Evolutionary conservation across 35 echinoderm and acorn worm genomes (phyloP).

Genomic region (Holothuria glaberrima): DNA sequence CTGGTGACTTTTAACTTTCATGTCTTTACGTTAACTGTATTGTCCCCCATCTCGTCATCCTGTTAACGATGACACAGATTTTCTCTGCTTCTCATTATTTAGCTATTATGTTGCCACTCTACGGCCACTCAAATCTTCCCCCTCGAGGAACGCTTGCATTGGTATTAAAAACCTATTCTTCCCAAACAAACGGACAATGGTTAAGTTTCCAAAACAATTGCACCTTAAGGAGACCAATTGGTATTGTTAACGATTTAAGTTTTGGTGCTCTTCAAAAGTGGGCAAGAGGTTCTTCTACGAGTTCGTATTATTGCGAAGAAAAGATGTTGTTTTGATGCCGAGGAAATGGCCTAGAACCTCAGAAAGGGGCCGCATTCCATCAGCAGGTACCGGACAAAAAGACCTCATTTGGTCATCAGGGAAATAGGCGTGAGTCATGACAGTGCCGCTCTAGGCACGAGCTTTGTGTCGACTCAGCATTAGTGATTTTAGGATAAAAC

Average conservation of each 20-base stretch:
- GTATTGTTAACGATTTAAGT: slow-evolving; percentile 38
- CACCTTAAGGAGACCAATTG: slow-evolving; percentile 28
- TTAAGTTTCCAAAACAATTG: slow-evolving; percentile 45
- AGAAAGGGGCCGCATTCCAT: neutral
- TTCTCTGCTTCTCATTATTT: slow-evolving; percentile 42
- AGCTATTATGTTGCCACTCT: slow-evolving; percentile 15
- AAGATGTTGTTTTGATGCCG: slow-evolving; percentile 44
- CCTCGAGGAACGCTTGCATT: slow-evolving; percentile 6
- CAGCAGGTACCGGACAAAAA: slow-evolving; percentile 27
- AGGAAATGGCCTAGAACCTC: slow-evolving; percentile 22
- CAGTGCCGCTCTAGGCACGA: no score
- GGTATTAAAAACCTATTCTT: slow-evolving; percentile 39
- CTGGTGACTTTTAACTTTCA: slow-evolving; percentile 44
- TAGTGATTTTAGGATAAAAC: no score
- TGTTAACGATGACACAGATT: slow-evolving; percentile 48
- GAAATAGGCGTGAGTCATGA: no score
- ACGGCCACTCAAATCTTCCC: slow-evolving; percentile 2
- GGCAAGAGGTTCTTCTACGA: neutral
- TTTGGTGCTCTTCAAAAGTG: slow-evolving; percentile 18
- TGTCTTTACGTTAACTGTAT: slow-evolving; percentile 9
- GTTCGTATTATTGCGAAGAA: slow-evolving; percentile 27
- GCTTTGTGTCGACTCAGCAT: no score
- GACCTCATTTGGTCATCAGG: neutral
- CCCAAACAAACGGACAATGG: slow-evolving; percentile 40
- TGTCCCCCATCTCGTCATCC: slow-evolving; percentile 31